phyloP scores from a whole-genome alignment of 2,113 vertebrate genomes.

The Hyperopisus bebe region DNA sequence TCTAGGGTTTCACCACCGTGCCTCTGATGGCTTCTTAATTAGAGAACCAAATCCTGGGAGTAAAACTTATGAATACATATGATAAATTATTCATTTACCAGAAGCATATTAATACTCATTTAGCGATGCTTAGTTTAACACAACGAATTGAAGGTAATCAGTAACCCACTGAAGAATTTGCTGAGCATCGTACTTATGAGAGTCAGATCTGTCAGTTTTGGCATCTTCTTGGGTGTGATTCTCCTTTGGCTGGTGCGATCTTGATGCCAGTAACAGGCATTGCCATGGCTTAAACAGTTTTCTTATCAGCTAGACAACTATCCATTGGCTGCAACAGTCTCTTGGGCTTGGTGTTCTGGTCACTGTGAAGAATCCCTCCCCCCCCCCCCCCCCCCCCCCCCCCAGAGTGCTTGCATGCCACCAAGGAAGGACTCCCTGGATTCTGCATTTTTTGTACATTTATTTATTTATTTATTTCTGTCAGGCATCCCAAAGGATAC shows the following conservation, averaged over 20 bases:
- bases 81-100: background rate
- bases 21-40: background rate
- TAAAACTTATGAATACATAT: background rate
- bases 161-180: background rate
- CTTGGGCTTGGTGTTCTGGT: background rate
- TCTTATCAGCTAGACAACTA: background rate
- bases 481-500: background rate
- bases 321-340: background rate
- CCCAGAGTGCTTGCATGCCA: background rate
- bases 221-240: background rate
- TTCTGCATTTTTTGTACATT: background rate
- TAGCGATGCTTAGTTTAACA: background rate
- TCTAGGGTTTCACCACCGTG: background rate
- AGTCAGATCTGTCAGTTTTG: background rate
- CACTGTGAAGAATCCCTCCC: background rate
- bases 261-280: background rate
- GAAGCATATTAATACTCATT: background rate
- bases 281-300: background rate
- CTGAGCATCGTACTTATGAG: background rate
- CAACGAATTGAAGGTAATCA: background rate
- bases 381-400: too few species aligned
- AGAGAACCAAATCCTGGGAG: background rate
- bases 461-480: background rate
- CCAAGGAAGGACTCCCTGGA: background rate
- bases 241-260: background rate